phyloP scores from a whole-genome alignment of 1,140 invertebrate species.

The Homalodisca vitripennis region DNA sequence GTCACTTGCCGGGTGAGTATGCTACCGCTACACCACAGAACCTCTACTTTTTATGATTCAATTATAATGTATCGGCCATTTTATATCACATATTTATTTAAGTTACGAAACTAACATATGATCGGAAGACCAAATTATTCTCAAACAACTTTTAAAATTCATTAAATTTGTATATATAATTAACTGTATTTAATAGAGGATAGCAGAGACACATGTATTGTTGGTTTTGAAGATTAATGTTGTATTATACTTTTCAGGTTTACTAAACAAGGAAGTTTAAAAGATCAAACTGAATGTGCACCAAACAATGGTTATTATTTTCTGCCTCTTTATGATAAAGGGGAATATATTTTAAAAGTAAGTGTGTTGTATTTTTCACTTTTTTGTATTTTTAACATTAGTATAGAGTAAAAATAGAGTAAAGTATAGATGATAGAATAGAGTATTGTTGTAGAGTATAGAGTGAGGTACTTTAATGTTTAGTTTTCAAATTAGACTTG shows the following conservation, averaged over 20 bases:
- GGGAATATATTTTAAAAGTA: conserved; percentile 83
- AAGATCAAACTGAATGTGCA: conserved; percentile 94
- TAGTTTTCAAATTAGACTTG: conserved; percentile 7
- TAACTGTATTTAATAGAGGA: no score
- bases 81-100: no score
- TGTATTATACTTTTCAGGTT: conserved; percentile 61
- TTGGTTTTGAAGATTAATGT: background rate
- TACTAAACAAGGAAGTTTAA: conserved; percentile 90
- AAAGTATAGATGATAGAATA: background rate
- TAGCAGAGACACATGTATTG: no score
- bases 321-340: conserved; percentile 94
- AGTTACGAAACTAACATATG: no score
- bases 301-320: conserved; percentile 98
- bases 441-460: background rate
- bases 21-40: no score
- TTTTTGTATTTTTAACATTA: background rate
- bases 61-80: no score
- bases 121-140: no score
- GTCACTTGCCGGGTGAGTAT: no score
- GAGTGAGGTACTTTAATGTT: background rate
- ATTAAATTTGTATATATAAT: no score
- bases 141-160: no score
- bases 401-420: background rate
- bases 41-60: no score
- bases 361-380: conserved; percentile 13